Percentiles rank a stretch among this genome's conserved stretches.
These are phyloP conservation scores for Hydrolagus affinis DNA, from an alignment of 2,113 vertebrate genomes.

Conservation along the genomic window DNA sequence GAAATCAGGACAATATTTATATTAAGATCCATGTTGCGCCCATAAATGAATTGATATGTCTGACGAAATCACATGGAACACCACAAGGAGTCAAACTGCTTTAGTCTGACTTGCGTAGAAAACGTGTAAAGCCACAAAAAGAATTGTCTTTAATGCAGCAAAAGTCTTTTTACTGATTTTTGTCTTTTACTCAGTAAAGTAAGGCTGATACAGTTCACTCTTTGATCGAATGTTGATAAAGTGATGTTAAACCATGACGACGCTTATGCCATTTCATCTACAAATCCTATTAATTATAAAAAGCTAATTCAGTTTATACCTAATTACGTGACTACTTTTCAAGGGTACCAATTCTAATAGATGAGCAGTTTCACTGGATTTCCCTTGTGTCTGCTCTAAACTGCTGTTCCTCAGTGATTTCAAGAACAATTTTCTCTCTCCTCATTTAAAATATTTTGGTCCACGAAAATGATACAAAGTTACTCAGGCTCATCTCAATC, in stretches of 20 bases:
- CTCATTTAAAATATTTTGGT: background rate
- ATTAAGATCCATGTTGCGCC: background rate
- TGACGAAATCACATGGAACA: background rate
- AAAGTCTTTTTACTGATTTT: too few species aligned
- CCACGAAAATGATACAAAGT: background rate
- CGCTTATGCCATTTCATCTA: background rate
- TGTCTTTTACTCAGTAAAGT: too few species aligned
- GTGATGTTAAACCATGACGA: background rate
- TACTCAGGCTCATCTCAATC: background rate
- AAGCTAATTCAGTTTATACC: background rate
- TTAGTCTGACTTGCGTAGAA: constrained; percentile 11
- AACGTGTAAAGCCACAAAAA: background rate
- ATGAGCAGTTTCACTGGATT: background rate
- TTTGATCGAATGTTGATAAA: background rate
- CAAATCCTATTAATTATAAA: background rate
- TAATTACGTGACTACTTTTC: constrained; percentile 19
- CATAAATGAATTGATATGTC: background rate
- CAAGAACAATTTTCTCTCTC: background rate
- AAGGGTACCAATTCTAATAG: constrained; percentile 16
- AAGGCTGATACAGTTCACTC: background rate
- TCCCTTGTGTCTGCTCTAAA: background rate
- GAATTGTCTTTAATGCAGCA: background rate
- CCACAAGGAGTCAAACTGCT: constrained; percentile 25
- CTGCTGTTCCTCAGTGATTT: background rate
- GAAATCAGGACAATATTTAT: background rate